Evolutionary conservation across 2,888 invertebrate species (phyloP).

Genomic region (Cacoxenus indagator): DNA sequence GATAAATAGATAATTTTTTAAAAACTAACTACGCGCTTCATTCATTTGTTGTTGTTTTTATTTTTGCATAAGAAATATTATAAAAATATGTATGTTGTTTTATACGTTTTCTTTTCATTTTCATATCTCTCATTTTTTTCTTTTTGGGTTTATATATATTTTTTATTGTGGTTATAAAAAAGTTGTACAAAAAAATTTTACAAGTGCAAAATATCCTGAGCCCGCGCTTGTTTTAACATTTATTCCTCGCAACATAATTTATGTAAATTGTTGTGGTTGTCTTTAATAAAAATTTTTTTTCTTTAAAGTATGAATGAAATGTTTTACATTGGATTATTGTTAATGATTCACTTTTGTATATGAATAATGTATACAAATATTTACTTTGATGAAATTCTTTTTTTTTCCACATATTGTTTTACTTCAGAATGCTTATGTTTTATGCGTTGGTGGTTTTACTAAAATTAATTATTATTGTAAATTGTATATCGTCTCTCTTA

Average conservation of each 20-base stretch:
- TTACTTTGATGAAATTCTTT: slow-evolving; percentile 35
- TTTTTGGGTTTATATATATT: not conserved
- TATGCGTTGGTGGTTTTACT: slow-evolving; percentile 5
- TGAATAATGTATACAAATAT: slow-evolving; percentile 27
- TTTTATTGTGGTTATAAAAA: slow-evolving; percentile 14
- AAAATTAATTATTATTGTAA: slow-evolving; percentile 15
- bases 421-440: not conserved
- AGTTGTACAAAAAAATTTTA: slow-evolving; percentile 19
- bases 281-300: no score
- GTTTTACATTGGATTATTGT: slow-evolving; percentile 55
- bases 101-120: no score
- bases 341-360: slow-evolving; percentile 25
- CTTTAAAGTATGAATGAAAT: slow-evolving; percentile 41
- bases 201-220: slow-evolving; percentile 22
- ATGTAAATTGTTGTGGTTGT: not conserved
- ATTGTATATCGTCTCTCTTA: slow-evolving; percentile 27
- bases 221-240: slow-evolving; percentile 22
- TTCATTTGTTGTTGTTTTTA: not conserved
- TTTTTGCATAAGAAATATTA: not conserved
- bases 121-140: not conserved
- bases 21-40: not conserved
- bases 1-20: not conserved
- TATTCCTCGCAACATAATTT: slow-evolving; percentile 7
- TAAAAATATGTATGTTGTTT: slow-evolving; percentile 19
- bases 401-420: not conserved